Conservation (phyloP, 2,888 invertebrate genomes). For the Sacculina carcini region DNA sequence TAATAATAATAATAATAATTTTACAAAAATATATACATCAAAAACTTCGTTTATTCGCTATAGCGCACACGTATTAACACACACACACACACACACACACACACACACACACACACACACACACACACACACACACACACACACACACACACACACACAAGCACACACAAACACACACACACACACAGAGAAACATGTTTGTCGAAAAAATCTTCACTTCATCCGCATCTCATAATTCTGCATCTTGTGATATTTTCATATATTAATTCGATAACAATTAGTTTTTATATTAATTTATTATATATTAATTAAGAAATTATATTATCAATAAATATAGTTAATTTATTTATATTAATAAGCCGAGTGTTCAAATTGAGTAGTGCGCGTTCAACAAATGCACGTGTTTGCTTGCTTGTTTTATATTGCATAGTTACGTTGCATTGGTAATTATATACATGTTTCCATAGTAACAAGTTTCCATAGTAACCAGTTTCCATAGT, state of each 20-base stretch:
- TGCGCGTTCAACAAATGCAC: neutral
- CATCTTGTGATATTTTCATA: neutral
- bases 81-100: constrained; percentile 4
- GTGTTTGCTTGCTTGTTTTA: neutral
- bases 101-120: constrained; percentile 4
- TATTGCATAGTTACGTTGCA: neutral
- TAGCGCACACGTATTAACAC: neutral
- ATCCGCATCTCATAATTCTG: neutral
- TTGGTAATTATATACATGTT: neutral
- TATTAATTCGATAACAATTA: neutral
- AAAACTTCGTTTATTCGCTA: neutral
- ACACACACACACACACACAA: neutral
- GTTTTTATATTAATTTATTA: neutral
- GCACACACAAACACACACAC: neutral
- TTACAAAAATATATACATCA: neutral
- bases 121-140: neutral
- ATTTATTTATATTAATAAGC: neutral
- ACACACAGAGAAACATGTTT: neutral
- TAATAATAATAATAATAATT: neutral
- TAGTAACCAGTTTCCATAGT: too few species aligned
- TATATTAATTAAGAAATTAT: neutral
- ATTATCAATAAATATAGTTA: neutral
- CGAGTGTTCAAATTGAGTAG: neutral
- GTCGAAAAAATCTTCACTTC: neutral
- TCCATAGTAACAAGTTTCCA: too few species aligned